Evolutionary conservation across 2,797 vertebrate species (phyloP), one percentile per base, ranked within the genome.

Genomic region (Myripristis jacobus): DNA sequence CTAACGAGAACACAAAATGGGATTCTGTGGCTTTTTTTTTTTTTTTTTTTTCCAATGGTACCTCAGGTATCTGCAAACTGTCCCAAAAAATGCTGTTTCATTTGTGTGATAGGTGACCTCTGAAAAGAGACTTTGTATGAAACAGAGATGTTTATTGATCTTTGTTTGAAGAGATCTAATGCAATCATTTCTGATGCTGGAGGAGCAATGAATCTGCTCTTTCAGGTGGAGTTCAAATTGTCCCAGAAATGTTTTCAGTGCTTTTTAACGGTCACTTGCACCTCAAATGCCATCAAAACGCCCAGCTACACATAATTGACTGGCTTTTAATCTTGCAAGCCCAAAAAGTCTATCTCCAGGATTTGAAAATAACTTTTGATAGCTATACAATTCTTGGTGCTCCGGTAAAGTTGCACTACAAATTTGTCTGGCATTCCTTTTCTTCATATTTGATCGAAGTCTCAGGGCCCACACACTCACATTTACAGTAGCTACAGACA

Each of bases 311-410:
- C 36, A 3, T 38, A 2, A 38, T 38, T 12, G 11, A 38, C 12
- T 13, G 2, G 36, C 11, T 38, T 47, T 44, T 56, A 55, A 70
- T 79, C 60, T 51, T 16, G 57, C 31, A 46, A 48, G 27, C 48
- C 48, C 57, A 27, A 38, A 38, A 13, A 38, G 3, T 52, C 52
- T 50, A 51, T 11, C 19, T 18, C 31, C 31, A 6, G 16, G 24
- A 62, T 65, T 25, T 51, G 12, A 38, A 11, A 38, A 13, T 38
- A 38, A 38, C 11, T 38, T 38, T 38, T 36, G 34, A 36, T n/a
- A n/a, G n/a, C n/a, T n/a, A n/a, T n/a, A n/a, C n/a, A n/a, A n/a
- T n/a, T n/a, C n/a, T n/a, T n/a, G 6, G 3, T 29, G 27, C 27
- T 29, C 27, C 27, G 3, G 10, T 36, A 10, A 36, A 36, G 34